Conservation (phyloP, 2,888 invertebrate genomes). For the Cosmia pyralina region DNA sequence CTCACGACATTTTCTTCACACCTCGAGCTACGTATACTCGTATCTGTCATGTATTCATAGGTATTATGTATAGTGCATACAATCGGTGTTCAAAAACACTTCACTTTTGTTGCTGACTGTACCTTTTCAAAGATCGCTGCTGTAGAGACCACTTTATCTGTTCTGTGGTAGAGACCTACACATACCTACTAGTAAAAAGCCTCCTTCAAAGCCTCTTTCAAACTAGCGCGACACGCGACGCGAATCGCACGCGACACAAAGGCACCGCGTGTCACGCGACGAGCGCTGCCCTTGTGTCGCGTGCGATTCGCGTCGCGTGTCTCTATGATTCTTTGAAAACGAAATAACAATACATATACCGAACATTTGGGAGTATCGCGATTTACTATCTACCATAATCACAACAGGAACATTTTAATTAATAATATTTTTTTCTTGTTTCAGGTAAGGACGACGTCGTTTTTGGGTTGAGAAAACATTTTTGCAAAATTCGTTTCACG, state of each 20-base stretch:
- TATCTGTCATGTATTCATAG: neutral
- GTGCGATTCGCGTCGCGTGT: no score
- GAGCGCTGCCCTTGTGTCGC: no score
- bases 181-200: no score
- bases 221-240: no score
- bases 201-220: no score
- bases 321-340: neutral
- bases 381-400: neutral
- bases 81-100: neutral
- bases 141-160: no score
- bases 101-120: no score
- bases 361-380: neutral
- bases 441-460: slow-evolving; percentile 64
- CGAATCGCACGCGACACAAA: no score
- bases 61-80: neutral
- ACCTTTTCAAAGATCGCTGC: neutral
- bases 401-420: slow-evolving; percentile 27
- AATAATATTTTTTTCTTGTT: slow-evolving; percentile 61
- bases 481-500: slow-evolving; percentile 3
- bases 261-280: no score
- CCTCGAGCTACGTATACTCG: no score
- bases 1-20: no score
- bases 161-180: no score
- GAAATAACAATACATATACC: neutral
- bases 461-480: slow-evolving; percentile 23